Evolutionary conservation across 2,113 vertebrate species (phyloP), one percentile per base, ranked within the genome.

Genomic region (Peromyscus californicus): DNA sequence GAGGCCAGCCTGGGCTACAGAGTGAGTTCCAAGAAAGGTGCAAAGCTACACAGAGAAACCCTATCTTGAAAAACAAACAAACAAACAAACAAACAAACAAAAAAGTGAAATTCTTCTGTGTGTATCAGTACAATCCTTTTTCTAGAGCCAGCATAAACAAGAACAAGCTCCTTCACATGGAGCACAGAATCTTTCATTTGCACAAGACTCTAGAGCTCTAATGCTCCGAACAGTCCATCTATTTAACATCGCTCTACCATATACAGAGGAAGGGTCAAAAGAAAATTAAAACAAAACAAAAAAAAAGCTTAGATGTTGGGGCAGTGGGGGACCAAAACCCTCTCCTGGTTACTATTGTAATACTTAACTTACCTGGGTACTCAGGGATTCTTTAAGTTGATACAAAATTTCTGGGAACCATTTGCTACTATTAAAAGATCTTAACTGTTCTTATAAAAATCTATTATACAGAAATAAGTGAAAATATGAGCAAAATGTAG

Each of bases 371-470:
- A 24, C 11, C 16, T 87, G 45, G 22, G 42, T 48, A 15, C 6
- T 90, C 29, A 61, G 33, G 13, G 2, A 93, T 48, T 94, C 31
- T 72, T 54, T 90, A 89, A 89, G n/a, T n/a, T 54, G 57, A 59
- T 51, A 70, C 7, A 86, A 83, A 75, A 87, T 67, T 92, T 89
- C 84, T 75, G 24, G 11, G 8, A 90, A 7, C 70, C 26, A 92
- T 69, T 96, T 93, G 36, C 75, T 33, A 96, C 21, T 78, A 45
- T 51, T 92, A 26, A 74, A 78, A 80, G 12, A n/a, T 93, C 29
- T 79, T 80, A 90, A 65, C 17, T 74, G 9, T 89, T 82, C 51
- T 93, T 86, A 92, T 72, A 92, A 76, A 95, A 90, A 45, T 69
- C 31, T 76, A 2, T 88, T 39, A 59, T 89, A 31, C 3, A 79